Evolutionary conservation across 2,888 invertebrate species (phyloP), one percentile per base, ranked within the genome.

Genomic region (Tachina grossa): DNA sequence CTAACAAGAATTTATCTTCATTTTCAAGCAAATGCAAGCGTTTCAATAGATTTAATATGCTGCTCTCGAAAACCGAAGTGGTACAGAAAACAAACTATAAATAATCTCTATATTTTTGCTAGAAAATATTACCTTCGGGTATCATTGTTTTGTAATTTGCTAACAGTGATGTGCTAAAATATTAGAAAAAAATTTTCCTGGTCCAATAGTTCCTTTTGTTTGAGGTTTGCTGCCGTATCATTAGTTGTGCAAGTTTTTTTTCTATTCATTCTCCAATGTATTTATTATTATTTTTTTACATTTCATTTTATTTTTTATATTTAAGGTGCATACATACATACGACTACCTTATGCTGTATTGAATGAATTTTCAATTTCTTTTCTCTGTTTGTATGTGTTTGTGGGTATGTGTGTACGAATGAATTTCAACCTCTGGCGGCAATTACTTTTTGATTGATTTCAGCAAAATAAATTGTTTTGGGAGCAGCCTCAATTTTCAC

Each of bases 381-480:
- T 77, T 57, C 3, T 47, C 31, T 11, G 47, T 47, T 11, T 43
- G 31, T 13, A 8, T 53, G 53, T 65, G 41, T 43, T 19, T 14
- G 14, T 65, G n/a, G 6, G 31, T 57, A 49, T 71, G 41, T 69
- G 49, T 69, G 22, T 43, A 14, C 55, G 59, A 71, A 59, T 31
- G 53, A 63, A 51, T 66, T 74, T 43, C 43, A 82, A 82, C 85
- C 81, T 74, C 78, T 75, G 74, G 85, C 65, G 75, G 78, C 82
- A 79, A 85, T 85, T 85, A 85, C 85, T 82, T 82, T 85, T 85
- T 78, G 85, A 85, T 85, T 85, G 85, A 85, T 85, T 85, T 85
- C 69, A 75, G 59, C 82, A 59, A 79, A 79, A 82, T 79, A 85
- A 85, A 85, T 85, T 85, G 85, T 82, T 85, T 75, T 85, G 85